Conservation (phyloP, 2,888 invertebrate genomes). For the Iphiclides podalirius region DNA sequence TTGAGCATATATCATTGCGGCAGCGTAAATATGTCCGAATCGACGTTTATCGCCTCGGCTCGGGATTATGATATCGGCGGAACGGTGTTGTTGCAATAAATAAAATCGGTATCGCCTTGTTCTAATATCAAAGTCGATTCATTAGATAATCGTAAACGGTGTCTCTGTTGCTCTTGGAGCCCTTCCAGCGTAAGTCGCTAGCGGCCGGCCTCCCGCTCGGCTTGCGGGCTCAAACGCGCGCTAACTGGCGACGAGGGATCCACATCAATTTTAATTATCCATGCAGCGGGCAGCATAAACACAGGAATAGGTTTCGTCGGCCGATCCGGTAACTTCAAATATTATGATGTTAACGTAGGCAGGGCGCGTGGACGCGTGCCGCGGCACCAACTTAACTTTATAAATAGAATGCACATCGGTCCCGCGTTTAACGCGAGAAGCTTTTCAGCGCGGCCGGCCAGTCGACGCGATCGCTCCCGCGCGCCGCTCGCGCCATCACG, state of each 20-base stretch:
- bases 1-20: slow-evolving; percentile 36
- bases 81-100: slow-evolving; percentile 67
- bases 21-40: slow-evolving; percentile 48
- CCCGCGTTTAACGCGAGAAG: slow-evolving; percentile 67
- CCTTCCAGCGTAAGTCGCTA: slow-evolving; percentile 53
- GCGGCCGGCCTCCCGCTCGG: slow-evolving; percentile 34
- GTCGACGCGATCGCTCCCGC: slow-evolving; percentile 59
- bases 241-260: slow-evolving; percentile 32
- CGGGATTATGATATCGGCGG: slow-evolving; percentile 46
- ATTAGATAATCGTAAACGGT: slow-evolving; percentile 49
- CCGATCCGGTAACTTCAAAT: slow-evolving; percentile 70
- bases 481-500: slow-evolving; percentile 60
- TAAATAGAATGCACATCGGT: slow-evolving; percentile 75
- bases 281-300: slow-evolving; percentile 35
- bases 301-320: slow-evolving; percentile 58
- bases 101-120: slow-evolving; percentile 42
- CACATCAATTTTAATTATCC: slow-evolving; percentile 40
- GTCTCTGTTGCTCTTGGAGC: slow-evolving; percentile 60
- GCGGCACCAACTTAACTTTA: slow-evolving; percentile 69
- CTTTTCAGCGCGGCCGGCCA: slow-evolving; percentile 64
- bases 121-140: slow-evolving; percentile 34
- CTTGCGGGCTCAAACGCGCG: not conserved
- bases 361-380: slow-evolving; percentile 58
- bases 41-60: slow-evolving; percentile 54
- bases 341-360: slow-evolving; percentile 63